Percentiles rank a stretch among this genome's conserved stretches.
Evolutionary conservation across 2,113 vertebrate species (phyloP).

Genomic region (Sialia sialis): DNA sequence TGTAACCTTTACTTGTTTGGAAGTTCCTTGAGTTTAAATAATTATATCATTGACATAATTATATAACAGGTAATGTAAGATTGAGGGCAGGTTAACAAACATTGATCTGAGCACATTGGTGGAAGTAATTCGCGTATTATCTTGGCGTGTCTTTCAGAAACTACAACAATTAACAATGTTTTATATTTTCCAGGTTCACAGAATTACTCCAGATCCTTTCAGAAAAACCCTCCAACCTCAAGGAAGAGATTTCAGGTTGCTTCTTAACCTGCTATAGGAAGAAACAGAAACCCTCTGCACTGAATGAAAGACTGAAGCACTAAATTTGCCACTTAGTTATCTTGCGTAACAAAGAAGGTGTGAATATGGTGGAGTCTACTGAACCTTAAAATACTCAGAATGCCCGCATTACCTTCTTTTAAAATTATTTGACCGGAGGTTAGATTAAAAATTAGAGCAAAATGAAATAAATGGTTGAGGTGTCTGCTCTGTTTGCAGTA

Average conservation of each 20-base stretch:
- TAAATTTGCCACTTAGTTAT: not conserved
- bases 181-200: slow-evolving; percentile 70
- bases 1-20: not conserved
- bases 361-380: not conserved
- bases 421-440: not conserved
- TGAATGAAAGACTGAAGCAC: not conserved
- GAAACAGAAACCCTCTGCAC: not conserved
- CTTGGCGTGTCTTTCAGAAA: not conserved
- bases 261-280: slow-evolving; percentile 35
- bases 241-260: slow-evolving; percentile 72
- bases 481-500: not conserved
- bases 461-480: not conserved
- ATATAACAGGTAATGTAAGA: not conserved
- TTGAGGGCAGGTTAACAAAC: not conserved
- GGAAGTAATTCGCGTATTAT: not conserved
- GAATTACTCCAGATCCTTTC: slow-evolving; percentile 63
- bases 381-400: not conserved
- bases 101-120: not conserved
- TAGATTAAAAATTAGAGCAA: not conserved
- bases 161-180: not conserved
- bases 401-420: not conserved
- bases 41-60: not conserved
- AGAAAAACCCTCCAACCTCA: slow-evolving; percentile 57
- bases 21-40: not conserved
- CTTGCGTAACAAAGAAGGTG: not conserved